These are phyloP conservation scores for Meghimatium bilineatum DNA, from an alignment of 2,888 invertebrate genomes.

Conservation along the genomic window DNA sequence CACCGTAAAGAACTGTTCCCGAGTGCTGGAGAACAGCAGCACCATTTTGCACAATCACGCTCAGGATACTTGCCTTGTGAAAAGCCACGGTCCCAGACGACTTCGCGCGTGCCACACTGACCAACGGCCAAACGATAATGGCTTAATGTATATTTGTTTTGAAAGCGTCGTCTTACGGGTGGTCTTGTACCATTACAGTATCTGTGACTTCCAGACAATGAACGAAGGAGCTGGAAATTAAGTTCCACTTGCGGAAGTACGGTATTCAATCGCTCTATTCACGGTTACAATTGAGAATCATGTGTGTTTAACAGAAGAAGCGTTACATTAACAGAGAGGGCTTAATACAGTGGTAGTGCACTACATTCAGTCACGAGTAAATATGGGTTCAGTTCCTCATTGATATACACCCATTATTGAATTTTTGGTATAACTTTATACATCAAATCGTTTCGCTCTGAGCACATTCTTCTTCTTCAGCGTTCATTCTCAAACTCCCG, in stretches of 20 bases:
- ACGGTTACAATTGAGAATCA: not conserved
- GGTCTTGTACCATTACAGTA: not conserved
- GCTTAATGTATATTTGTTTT: conserved; percentile 13
- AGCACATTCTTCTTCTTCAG: too few species aligned
- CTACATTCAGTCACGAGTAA: too few species aligned
- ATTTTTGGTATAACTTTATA: too few species aligned
- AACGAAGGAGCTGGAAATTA: not conserved
- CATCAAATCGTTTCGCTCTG: too few species aligned
- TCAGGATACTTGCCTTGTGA: not conserved
- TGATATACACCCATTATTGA: too few species aligned
- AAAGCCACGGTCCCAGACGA: conserved; percentile 9
- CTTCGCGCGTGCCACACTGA: conserved; percentile 32
- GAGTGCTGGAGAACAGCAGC: not conserved
- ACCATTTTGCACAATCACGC: conserved; percentile 32
- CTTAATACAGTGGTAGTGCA: too few species aligned
- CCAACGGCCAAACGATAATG: not conserved
- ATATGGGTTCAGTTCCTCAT: too few species aligned
- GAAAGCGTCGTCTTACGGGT: not conserved
- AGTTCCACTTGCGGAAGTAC: not conserved
- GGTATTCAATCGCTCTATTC: too few species aligned
- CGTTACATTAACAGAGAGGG: too few species aligned
- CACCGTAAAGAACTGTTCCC: not conserved
- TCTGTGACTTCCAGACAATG: not conserved
- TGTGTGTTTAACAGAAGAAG: not conserved
- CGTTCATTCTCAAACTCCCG: too few species aligned